phyloP scores from a whole-genome alignment of 64 coral and sea anemone genomes.

The Pocillopora damicornis region DNA sequence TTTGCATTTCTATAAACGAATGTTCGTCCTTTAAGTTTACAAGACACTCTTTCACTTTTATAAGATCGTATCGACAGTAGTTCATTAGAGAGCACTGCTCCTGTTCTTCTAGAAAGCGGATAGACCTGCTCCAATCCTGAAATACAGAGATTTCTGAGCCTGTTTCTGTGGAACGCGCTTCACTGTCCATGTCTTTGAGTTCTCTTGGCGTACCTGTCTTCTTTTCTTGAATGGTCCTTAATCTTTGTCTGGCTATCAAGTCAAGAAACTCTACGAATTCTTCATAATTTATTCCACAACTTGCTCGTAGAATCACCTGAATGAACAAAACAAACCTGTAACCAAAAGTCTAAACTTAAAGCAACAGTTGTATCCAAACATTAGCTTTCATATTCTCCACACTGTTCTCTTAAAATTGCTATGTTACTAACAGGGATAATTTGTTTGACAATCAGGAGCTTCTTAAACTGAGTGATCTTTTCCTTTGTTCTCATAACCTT shows the following conservation, averaged over 20 bases:
- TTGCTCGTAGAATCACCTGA: conserved; percentile 66
- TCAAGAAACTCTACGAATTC: conserved; percentile 65
- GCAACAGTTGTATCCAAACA: too few species aligned
- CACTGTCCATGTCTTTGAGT: background rate
- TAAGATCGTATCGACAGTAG: conserved; percentile 46
- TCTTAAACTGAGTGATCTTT: too few species aligned
- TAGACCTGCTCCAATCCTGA: conserved; percentile 36
- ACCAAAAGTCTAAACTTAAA: background rate
- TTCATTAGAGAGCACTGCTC: background rate
- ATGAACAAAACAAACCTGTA: background rate
- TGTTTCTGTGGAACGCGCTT: background rate
- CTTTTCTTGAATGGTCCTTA: background rate
- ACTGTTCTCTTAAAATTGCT: too few species aligned
- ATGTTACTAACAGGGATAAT: too few species aligned
- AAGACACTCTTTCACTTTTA: conserved; percentile 26
- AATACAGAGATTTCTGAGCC: conserved; percentile 2
- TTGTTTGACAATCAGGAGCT: too few species aligned
- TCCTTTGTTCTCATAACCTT: too few species aligned
- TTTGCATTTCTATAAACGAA: conserved; percentile 8
- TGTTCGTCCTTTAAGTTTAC: background rate
- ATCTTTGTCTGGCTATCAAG: conserved; percentile 40
- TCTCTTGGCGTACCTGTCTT: too few species aligned
- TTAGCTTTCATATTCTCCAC: too few species aligned
- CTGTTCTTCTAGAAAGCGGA: background rate
- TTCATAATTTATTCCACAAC: conserved; percentile 61